Evolutionary conservation across 2,113 vertebrate genomes (phyloP).

Genomic region (Menidia beryllina): DNA sequence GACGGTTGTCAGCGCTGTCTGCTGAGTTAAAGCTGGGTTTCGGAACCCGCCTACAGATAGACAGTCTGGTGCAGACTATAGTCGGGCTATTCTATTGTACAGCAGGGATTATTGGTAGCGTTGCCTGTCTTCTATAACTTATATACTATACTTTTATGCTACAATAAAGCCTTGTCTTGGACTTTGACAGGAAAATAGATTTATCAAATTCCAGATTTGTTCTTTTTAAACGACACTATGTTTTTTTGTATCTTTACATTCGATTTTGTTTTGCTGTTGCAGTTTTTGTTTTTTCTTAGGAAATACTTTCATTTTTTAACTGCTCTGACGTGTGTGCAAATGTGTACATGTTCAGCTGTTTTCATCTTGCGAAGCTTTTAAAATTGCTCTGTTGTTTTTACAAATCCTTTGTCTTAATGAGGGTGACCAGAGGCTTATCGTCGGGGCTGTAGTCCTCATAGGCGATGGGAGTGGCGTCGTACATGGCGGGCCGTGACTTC

Average conservation of each 20-base stretch:
- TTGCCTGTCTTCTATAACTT: slow-evolving; percentile 52
- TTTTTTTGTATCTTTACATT: slow-evolving; percentile 59
- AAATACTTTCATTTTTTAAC: slow-evolving; percentile 64
- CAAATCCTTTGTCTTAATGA: slow-evolving; percentile 99
- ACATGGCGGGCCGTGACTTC: slow-evolving; percentile 97
- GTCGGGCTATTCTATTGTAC: slow-evolving; percentile 57
- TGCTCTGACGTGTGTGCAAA: slow-evolving; percentile 31
- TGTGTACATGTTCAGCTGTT: slow-evolving; percentile 10
- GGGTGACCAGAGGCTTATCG: slow-evolving; percentile 97
- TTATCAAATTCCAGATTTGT: slow-evolving; percentile 70
- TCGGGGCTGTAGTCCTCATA: slow-evolving; percentile 98
- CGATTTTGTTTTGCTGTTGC: slow-evolving; percentile 59
- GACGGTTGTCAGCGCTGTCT: slow-evolving; percentile 53
- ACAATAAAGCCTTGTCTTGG: slow-evolving; percentile 75
- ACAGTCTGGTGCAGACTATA: slow-evolving; percentile 59
- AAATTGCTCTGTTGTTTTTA: slow-evolving; percentile 81
- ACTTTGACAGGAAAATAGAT: slow-evolving; percentile 76
- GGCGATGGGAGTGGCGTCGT: slow-evolving; percentile 94
- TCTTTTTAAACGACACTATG: slow-evolving; percentile 59
- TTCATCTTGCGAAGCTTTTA: slow-evolving; percentile 28
- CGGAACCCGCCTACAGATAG: slow-evolving; percentile 14
- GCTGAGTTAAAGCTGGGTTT: slow-evolving; percentile 38
- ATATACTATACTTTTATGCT: slow-evolving; percentile 66
- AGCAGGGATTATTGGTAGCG: slow-evolving; percentile 57
- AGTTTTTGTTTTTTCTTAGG: slow-evolving; percentile 42